These are phyloP conservation scores for Scomber scombrus DNA, from an alignment of 2,113 vertebrate species.

Conservation along the genomic window DNA sequence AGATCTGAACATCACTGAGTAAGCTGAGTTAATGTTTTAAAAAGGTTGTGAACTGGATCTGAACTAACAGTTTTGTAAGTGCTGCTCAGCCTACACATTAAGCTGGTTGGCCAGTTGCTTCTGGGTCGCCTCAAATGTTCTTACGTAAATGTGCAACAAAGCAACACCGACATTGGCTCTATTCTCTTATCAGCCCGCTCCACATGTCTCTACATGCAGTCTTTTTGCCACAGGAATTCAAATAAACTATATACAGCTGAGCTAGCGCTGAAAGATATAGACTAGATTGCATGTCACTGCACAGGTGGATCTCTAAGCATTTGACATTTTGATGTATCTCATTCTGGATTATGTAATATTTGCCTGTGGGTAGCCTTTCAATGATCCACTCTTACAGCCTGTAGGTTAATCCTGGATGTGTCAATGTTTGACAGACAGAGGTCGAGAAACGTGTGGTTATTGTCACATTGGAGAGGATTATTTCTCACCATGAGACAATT, in stretches of 20 bases:
- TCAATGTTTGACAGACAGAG: constrained; percentile 17
- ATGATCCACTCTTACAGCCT: background rate
- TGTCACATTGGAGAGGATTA: background rate
- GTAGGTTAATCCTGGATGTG: background rate
- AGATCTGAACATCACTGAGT: too few species aligned
- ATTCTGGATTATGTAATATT: constrained; percentile 3
- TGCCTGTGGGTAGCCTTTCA: background rate
- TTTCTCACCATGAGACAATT: constrained; percentile 12
- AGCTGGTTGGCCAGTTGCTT: background rate
- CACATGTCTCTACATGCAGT: constrained; percentile 62
- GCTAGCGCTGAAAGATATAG: background rate
- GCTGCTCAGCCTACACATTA: background rate
- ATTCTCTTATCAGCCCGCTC: constrained; percentile 64
- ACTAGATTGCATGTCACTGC: constrained; percentile 14
- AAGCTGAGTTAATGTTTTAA: background rate
- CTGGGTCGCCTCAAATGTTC: constrained; percentile 18
- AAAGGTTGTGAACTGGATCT: background rate
- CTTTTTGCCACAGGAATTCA: constrained; percentile 56
- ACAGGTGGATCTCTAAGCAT: constrained; percentile 42
- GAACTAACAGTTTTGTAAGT: background rate
- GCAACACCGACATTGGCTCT: constrained; percentile 41
- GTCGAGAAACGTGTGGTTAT: constrained; percentile 19
- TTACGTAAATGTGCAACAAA: constrained; percentile 28
- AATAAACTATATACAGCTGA: constrained; percentile 38
- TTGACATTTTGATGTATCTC: constrained; percentile 11